Evolutionary conservation across 2,888 invertebrate species (phyloP), one percentile per base, ranked within the genome.

Genomic region (Drosophila kanekoi): DNA sequence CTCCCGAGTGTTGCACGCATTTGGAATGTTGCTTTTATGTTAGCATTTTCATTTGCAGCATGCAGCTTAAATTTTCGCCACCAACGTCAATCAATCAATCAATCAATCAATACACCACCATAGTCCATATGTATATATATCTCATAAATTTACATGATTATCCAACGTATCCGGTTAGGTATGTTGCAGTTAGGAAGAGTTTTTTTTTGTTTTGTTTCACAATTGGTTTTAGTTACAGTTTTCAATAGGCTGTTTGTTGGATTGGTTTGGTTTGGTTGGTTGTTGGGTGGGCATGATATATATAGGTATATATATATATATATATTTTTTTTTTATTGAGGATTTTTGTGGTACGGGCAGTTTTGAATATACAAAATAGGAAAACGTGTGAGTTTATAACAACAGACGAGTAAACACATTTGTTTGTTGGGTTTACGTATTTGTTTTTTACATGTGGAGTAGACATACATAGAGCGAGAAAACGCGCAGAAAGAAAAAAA

Each of bases 401-500:
- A 75, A 88, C 73, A 79, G 69, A 86, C 53, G 43, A 33, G 53
- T 33, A 43, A 20, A 54, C 43, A 54, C 77, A 82, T 62, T 62
- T 41, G 61, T 63, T 76, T 59, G 61, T 68, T 57, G 45, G 54
- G 48, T 63, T 63, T 62, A 16, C 40, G 45, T 10, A 38, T 63
- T 33, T 58, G 38, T 61, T 52, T 18, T 64, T 44, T 62, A 64
- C 49, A 57, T 72, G 62, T 72, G 72, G 70, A 75, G 84, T 85
- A 88, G 90, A 86, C 83, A 87, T 81, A 75, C 61, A 72, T 66
- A 58, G 81, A 67, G 72, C 71, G 63, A 63, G 58, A 72, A 72
- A 77, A 82, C 79, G 80, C 81, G 81, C 73, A 84, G 77, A 79
- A 77, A 90, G 82, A 77, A 79, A 84, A 75, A 76, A 86, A 82